These are phyloP conservation scores for Macrostomum cliftonense DNA, from an alignment of 2,888 invertebrate genomes.

Conservation along the genomic window DNA sequence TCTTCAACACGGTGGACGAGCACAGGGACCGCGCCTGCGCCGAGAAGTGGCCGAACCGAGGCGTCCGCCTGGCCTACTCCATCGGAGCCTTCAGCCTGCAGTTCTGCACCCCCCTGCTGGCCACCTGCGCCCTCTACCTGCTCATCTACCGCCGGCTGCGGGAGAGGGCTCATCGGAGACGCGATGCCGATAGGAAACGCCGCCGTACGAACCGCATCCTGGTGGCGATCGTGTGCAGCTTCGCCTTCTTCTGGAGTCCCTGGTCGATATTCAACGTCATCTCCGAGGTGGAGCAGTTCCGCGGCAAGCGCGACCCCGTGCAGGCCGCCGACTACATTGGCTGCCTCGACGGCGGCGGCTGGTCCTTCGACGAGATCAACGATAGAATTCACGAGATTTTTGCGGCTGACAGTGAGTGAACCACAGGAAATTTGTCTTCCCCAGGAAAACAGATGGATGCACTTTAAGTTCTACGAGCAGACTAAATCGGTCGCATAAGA, in stretches of 20 bases:
- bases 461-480: too few species aligned
- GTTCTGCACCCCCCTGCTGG: constrained; percentile 9
- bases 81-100: constrained; percentile 8
- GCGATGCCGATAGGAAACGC: constrained; percentile 7
- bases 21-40: constrained; percentile 4
- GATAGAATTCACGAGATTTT: too few species aligned
- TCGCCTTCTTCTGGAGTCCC: constrained; percentile 11
- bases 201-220: constrained; percentile 10
- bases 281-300: too few species aligned
- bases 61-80: constrained; percentile 5
- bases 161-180: constrained; percentile 2
- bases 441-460: too few species aligned
- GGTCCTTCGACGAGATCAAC: too few species aligned
- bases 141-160: constrained; percentile 7
- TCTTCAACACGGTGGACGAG: constrained; percentile 6
- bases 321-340: too few species aligned
- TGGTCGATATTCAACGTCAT: constrained; percentile 1
- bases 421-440: too few species aligned
- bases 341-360: too few species aligned
- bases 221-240: constrained; percentile 7
- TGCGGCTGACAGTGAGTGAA: too few species aligned
- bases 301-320: too few species aligned
- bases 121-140: constrained; percentile 8
- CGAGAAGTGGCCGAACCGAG: constrained; percentile 5
- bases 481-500: too few species aligned